Conservation (phyloP, 92 coral and sea anemone species). For the Parazoanthus atlanticus region DNA sequence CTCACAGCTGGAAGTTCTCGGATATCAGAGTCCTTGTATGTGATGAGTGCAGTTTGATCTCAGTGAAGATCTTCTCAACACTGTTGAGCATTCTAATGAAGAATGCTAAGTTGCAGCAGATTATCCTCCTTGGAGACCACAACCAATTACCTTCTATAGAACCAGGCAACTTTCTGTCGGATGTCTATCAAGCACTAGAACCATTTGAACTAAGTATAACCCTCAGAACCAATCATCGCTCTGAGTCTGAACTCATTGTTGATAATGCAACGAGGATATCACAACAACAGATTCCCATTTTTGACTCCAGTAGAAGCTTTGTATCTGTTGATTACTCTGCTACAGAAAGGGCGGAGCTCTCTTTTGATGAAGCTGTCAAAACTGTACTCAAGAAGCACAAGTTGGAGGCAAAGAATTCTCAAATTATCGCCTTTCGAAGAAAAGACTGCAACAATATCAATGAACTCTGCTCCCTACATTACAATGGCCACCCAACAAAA, state of each 20-base stretch:
- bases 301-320: constrained; percentile 44
- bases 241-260: constrained; percentile 54
- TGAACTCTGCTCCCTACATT: constrained; percentile 47
- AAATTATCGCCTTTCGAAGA: constrained; percentile 54
- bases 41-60: constrained; percentile 61
- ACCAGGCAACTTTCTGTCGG: constrained; percentile 60
- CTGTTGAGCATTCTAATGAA: constrained; percentile 27
- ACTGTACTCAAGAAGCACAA: not conserved
- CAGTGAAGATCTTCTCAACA: constrained; percentile 51
- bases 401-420: constrained; percentile 15
- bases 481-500: constrained; percentile 41
- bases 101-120: constrained; percentile 40
- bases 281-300: constrained; percentile 28
- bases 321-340: constrained; percentile 28
- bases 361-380: constrained; percentile 7
- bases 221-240: constrained; percentile 50
- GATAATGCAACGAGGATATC: constrained; percentile 55
- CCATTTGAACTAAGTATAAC: constrained; percentile 23
- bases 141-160: constrained; percentile 66
- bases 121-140: constrained; percentile 54
- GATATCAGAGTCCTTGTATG: constrained; percentile 53
- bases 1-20: constrained; percentile 47
- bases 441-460: constrained; percentile 50
- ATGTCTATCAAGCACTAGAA: constrained; percentile 35
- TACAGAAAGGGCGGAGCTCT: not conserved